phyloP scores from a whole-genome alignment of 2,113 vertebrate species.

The Lampris megalopsis region DNA sequence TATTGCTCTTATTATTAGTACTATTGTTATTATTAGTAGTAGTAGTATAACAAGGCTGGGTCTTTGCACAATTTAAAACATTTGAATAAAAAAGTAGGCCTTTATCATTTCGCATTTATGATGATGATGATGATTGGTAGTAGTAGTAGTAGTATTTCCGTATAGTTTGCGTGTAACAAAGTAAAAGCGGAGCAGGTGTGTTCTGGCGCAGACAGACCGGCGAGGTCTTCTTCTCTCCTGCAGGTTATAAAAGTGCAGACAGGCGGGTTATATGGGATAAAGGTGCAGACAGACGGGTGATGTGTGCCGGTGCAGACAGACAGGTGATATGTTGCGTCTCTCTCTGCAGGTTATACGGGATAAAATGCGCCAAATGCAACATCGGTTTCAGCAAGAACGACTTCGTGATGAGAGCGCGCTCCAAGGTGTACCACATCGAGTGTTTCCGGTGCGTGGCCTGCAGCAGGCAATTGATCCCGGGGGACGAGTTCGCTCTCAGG shows the following conservation, averaged over 20 bases:
- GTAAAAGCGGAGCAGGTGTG: conserved; percentile 2
- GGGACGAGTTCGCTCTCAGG: conserved; percentile 95
- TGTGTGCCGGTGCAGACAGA: too few species aligned
- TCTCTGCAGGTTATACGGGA: conserved; percentile 91
- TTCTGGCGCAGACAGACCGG: too few species aligned
- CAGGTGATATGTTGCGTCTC: too few species aligned
- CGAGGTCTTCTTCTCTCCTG: too few species aligned
- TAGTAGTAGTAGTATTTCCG: neutral
- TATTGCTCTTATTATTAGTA: too few species aligned
- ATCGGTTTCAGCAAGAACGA: conserved; percentile 99
- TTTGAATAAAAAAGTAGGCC: too few species aligned
- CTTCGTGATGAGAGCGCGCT: conserved; percentile 97
- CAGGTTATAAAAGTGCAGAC: too few species aligned
- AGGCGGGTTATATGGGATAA: too few species aligned
- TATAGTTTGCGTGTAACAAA: conserved; percentile 1
- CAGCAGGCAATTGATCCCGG: conserved; percentile 97
- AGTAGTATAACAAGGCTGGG: too few species aligned
- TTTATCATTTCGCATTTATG: neutral
- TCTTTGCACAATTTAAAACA: too few species aligned
- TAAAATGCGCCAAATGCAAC: conserved; percentile 98
- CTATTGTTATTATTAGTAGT: too few species aligned
- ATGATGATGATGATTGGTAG: neutral
- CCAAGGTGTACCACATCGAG: conserved; percentile 98
- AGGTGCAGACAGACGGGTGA: too few species aligned
- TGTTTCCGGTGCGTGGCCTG: conserved; percentile 99